These are phyloP conservation scores for Carpatolechia fugitivella DNA, from an alignment of 2,888 invertebrate species.

Conservation along the genomic window DNA sequence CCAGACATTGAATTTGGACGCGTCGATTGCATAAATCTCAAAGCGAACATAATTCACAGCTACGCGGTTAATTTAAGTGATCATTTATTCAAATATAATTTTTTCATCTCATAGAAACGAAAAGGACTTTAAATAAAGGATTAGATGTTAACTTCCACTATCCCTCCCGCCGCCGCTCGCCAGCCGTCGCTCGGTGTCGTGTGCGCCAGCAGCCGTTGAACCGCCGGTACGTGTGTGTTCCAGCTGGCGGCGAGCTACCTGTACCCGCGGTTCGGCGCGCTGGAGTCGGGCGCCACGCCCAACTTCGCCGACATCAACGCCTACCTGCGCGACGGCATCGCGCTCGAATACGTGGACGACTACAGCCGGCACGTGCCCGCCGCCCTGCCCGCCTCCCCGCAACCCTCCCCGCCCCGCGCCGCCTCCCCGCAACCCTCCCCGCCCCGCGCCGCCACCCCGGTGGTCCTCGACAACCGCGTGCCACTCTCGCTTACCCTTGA, in stretches of 20 bases:
- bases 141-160: too few relatives aligned
- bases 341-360: slow-evolving; percentile 60
- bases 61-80: too few relatives aligned
- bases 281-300: slow-evolving; percentile 71
- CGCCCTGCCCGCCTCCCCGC: slow-evolving; percentile 29
- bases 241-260: slow-evolving; percentile 68
- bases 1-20: too few relatives aligned
- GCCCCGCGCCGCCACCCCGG: slow-evolving; percentile 6
- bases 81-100: too few relatives aligned
- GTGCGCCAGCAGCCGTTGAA: too few relatives aligned
- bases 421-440: slow-evolving; percentile 13
- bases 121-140: too few relatives aligned
- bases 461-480: slow-evolving; percentile 7
- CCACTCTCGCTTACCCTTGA: too few relatives aligned
- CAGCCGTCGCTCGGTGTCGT: too few relatives aligned
- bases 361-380: slow-evolving; percentile 62
- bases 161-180: too few relatives aligned
- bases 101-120: too few relatives aligned
- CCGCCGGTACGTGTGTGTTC: slow-evolving; percentile 30
- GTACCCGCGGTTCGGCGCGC: slow-evolving; percentile 73
- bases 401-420: slow-evolving; percentile 9
- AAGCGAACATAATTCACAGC: too few relatives aligned
- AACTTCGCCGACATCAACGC: slow-evolving; percentile 58
- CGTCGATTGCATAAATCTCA: too few relatives aligned
- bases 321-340: slow-evolving; percentile 65